These are phyloP conservation scores for Ochropleura leucogaster DNA, from an alignment of 2,888 invertebrate genomes.

Conservation along the genomic window DNA sequence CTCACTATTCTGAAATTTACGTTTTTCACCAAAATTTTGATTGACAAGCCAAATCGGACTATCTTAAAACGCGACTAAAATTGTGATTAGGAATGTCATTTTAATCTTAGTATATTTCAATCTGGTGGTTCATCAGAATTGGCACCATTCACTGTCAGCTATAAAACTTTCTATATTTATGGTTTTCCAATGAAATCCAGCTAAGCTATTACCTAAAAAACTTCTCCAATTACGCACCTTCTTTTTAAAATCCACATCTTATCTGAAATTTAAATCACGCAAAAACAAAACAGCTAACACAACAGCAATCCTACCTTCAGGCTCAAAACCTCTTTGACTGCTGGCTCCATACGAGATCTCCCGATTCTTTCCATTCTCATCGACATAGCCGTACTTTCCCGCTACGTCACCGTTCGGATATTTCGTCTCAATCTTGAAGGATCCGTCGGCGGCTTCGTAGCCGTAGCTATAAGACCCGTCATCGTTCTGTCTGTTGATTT, in stretches of 20 bases:
- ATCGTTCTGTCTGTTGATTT: constrained; percentile 96
- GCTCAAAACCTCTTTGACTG: constrained; percentile 95
- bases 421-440: constrained; percentile 97
- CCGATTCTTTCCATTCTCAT: constrained; percentile 93
- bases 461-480: constrained; percentile 97
- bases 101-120: no score
- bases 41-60: no score
- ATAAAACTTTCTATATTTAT: not conserved
- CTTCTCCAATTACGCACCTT: not conserved
- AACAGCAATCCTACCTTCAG: constrained; percentile 90
- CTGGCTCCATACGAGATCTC: constrained; percentile 97
- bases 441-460: constrained; percentile 96
- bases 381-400: constrained; percentile 97
- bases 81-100: no score
- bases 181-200: not conserved
- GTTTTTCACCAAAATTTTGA: no score
- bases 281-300: constrained; percentile 30
- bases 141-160: not conserved
- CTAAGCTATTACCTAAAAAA: no score
- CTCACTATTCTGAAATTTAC: no score
- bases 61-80: no score
- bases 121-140: no score
- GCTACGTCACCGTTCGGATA: constrained; percentile 95
- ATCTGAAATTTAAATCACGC: constrained; percentile 13
- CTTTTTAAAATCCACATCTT: not conserved